phyloP scores from a whole-genome alignment of 2,113 vertebrate species.

The Antechinus flavipes region DNA sequence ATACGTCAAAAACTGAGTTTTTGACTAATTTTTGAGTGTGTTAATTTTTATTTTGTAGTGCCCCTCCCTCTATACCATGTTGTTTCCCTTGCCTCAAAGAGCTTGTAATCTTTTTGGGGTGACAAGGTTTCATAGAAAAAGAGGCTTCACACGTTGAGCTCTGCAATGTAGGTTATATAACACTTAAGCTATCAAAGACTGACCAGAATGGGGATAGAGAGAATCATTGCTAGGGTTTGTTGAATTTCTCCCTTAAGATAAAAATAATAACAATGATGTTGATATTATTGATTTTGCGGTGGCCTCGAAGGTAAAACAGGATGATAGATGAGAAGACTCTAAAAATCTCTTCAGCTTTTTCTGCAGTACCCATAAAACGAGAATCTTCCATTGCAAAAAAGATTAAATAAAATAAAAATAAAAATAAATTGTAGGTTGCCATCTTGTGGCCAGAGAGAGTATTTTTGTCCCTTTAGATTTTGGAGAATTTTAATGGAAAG shows the following conservation, averaged over 20 bases:
- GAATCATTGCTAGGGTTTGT: not conserved
- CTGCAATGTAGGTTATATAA: not conserved
- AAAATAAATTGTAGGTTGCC: not conserved
- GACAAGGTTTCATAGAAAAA: not conserved
- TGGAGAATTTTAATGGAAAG: not conserved
- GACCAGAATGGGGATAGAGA: not conserved
- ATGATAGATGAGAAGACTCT: not conserved
- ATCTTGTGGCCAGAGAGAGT: not conserved
- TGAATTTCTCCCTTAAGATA: not conserved
- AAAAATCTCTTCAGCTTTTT: not conserved
- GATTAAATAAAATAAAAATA: not conserved
- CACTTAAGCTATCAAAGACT: not conserved
- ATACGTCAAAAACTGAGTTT: not conserved
- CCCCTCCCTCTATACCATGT: not conserved
- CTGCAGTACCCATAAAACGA: not conserved
- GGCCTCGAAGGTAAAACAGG: not conserved
- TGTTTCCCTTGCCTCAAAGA: not conserved
- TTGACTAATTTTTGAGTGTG: not conserved
- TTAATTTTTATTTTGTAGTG: not conserved
- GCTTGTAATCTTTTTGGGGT: not conserved
- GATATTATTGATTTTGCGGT: no score
- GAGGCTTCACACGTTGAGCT: not conserved
- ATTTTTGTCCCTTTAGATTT: not conserved
- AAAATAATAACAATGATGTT: not conserved
- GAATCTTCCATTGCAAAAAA: not conserved